Base-by-base conservation (phyloP, 2,888 invertebrate species). In the Drosophila stalkeri region DNA sequence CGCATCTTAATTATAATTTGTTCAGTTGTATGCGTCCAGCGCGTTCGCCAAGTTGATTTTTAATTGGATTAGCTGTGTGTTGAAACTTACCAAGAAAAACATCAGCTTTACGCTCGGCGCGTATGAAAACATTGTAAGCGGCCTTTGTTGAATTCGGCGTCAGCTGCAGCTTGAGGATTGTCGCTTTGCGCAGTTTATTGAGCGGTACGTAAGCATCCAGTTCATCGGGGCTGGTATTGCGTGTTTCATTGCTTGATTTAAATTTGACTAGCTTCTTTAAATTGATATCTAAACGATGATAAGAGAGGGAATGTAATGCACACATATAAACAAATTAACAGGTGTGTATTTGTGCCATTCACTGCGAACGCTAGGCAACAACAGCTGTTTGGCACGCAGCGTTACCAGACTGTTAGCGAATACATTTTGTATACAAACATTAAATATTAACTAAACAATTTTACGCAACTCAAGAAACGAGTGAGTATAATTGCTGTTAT, bases 21-120 rank as follows among this genome's bases (percentile, higher is more conserved):
- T 39, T 76, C 64, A 80, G 78, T 76, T 74, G 47, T 68, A 60
- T 59, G 72, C 31, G 68, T 61, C 54, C 43, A 72, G 66, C 47
- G 46, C 57, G 43, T 55, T 62, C 51, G 64, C 51, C 72, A 55
- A 47, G 77, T 75, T 77, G 49, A 1, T 37, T 54, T 64, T 9
- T 23, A 44, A 71, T 63, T 56, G 27, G 27, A 46, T 43, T 66
- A 16, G 47, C n/a, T 35, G 27, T 18, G 20, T 49, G n/a, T 31
- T 51, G 18, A n/a, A 57, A 44, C 92, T 92, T 72, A 92, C 92
- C 91, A 46, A 92, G 77, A 77, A 92, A 92, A 56, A 88, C 73
- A 79, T 92, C 92, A 33, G 92, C 89, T 77, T 92, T 92, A n/a
- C 92, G 91, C 68, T 92, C 92, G 63, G 92, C 92, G 68, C 91